Base-by-base conservation (phyloP, 1,140 invertebrate genomes). In the Leptopilina clavipes region DNA sequence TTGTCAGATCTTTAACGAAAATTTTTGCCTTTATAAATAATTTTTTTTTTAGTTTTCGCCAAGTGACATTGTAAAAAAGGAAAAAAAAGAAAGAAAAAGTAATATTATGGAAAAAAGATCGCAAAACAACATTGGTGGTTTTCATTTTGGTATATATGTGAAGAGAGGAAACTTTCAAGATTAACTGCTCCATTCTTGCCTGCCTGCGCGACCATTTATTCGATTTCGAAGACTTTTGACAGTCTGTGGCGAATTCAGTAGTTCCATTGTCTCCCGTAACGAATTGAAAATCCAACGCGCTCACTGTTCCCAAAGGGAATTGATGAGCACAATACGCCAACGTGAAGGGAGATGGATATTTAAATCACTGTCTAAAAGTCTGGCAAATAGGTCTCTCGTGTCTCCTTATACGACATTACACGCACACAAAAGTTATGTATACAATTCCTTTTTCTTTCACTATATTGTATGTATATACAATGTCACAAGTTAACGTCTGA, bases 231-330 rank as follows among this genome's bases (percentile, higher is more conserved):
- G 82, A 74, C 76, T 82, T 82, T 83, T 73, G 82, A 82, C 83
- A 74, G 74, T 59, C 77, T 78, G 81, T 85, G 73, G 83, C 84
- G 84, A 86, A 86, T 85, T 79, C 78, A 65, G 78, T 78, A 78
- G 74, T 70, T 73, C 72, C 71, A 70, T 37, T 48, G 44, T 76
- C 31, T 72, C 80, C 25, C 79, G 79, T 84, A 72, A 84, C 85
- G 81, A 86, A 86, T 84, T 78, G 77, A 73, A 80, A 83, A 83
- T 81, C 75, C 77, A 71, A 74, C 54, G 65, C 56, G 37, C 25
- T 52, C n/a, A 48, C 25, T 70, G 43, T 17, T 70, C 19, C n/a
- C n/a, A 37, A 12, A 7, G 3, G 59, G 59, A 22, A 65, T 65
- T 52, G 81, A 71, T 48, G 19, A 9, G 37, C 70, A 48, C 70